Base-by-base conservation (phyloP, 2,113 vertebrate species). In the Phylloscopus whistleri region DNA sequence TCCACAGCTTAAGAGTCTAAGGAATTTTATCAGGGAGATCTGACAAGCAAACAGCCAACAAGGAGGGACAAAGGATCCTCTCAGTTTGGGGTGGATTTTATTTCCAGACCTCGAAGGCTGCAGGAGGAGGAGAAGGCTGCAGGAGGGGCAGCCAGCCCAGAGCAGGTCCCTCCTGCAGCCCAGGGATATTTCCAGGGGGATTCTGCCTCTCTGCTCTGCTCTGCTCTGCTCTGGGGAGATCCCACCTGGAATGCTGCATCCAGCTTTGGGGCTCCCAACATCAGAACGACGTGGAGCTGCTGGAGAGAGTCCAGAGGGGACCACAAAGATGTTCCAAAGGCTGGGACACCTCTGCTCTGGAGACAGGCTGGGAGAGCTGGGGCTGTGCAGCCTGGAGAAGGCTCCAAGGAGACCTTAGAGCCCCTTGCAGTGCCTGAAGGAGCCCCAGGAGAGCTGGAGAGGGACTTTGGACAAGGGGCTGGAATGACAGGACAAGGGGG, bases 241-340 rank as follows among this genome's bases (percentile, higher is more conserved):
- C 30, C 28, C 62, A n/a, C n/a, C 52, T 43, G 70, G 17, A 62
- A n/a, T 27, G 14, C 41, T 43, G 62, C 15, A 13, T 23, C 48
- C 87, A 49, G 39, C 31, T 6, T 55, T 43, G 70, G 79, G n/a
- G 26, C 14, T 76, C 30, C 63, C 63, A 62, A 8, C 15, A 33
- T 13, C 22, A 27, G 4, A 31, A 62, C 21, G 21, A 55, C 0
- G 0, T 41, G 48, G 26, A 76, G 35, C 26, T 49, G 41, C 70
- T 35, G 63, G 15, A 62, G 8, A 14, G 7, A 35, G 14, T 6
- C 22, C 41, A 49, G 41, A 76, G 30, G 15, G 28, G 7, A 3
- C 6, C 43, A 37, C 26, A 16, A 37, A 14, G 8, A 62, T 35
- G 30, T 2, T 16, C 12, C 3, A 9, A 43, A 46, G 35, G 35